phyloP scores from a whole-genome alignment of 2,888 invertebrate species.

The Lottia gigantea region DNA sequence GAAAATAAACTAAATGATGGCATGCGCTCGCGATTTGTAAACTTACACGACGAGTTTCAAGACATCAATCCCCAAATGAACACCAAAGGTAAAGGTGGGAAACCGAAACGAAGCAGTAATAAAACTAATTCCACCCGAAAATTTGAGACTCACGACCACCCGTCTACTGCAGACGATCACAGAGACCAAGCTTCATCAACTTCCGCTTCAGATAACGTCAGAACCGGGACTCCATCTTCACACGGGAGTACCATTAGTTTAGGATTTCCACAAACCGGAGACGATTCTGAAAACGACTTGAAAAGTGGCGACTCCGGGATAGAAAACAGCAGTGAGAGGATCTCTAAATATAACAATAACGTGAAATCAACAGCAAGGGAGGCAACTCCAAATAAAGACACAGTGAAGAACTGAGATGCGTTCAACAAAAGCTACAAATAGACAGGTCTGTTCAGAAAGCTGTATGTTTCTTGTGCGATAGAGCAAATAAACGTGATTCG shows the following conservation, averaged over 20 bases:
- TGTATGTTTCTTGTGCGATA: too few species aligned
- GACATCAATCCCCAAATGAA: not conserved
- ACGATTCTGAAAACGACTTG: not conserved
- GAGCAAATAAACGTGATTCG: too few species aligned
- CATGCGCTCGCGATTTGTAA: not conserved
- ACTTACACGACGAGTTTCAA: not conserved
- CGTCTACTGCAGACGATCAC: not conserved
- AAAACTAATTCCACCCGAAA: not conserved
- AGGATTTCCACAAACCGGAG: not conserved
- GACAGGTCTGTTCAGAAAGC: too few species aligned
- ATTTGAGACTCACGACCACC: not conserved
- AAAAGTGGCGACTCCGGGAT: not conserved
- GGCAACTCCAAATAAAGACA: too few species aligned
- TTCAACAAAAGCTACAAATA: too few species aligned
- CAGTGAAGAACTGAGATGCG: too few species aligned
- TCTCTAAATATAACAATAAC: not conserved
- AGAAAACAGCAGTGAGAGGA: not conserved
- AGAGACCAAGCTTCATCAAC: not conserved
- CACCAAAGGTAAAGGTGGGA: too few species aligned
- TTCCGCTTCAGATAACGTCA: not conserved
- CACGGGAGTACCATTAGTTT: not conserved
- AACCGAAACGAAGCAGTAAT: not conserved
- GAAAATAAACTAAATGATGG: not conserved
- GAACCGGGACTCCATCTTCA: not conserved
- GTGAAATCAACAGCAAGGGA: too few species aligned